Conservation (phyloP, 2,113 vertebrate genomes). For the Rhodinocichla rosea region DNA sequence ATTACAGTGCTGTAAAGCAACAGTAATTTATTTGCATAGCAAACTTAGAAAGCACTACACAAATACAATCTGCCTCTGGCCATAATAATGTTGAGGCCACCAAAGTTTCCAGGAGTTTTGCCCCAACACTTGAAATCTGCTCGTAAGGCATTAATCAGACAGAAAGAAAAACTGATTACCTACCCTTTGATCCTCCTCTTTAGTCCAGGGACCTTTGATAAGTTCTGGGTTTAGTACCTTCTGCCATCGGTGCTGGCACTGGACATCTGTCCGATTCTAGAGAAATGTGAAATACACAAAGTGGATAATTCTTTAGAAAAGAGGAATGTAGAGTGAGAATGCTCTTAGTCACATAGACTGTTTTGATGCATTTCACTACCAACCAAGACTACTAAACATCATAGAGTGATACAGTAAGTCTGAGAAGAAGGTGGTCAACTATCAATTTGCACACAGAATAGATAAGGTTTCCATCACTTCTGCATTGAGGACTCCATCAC, state of each 20-base stretch:
- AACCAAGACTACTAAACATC: neutral
- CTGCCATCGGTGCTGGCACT: constrained; percentile 98
- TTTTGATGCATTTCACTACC: neutral
- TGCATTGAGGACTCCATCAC: neutral
- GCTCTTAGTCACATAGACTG: neutral
- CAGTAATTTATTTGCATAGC: neutral
- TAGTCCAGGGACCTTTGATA: constrained; percentile 98
- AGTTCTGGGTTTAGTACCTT: constrained; percentile 98
- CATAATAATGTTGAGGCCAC: neutral
- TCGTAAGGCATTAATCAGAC: neutral
- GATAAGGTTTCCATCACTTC: neutral
- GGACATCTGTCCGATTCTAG: constrained; percentile 97
- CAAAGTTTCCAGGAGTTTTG: neutral
- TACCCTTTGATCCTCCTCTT: constrained; percentile 99
- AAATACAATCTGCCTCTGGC: neutral
- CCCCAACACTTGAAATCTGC: neutral
- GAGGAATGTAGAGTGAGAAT: neutral
- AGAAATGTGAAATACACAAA: constrained; percentile 19
- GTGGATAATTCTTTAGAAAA: neutral
- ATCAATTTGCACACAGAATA: neutral
- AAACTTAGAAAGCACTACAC: neutral
- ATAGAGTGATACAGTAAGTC: neutral
- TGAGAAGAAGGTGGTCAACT: neutral
- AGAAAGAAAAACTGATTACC: constrained; percentile 75
- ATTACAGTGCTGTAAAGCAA: neutral